Conservation (phyloP, 2,888 invertebrate species). For the Mycalesis mineus region DNA sequence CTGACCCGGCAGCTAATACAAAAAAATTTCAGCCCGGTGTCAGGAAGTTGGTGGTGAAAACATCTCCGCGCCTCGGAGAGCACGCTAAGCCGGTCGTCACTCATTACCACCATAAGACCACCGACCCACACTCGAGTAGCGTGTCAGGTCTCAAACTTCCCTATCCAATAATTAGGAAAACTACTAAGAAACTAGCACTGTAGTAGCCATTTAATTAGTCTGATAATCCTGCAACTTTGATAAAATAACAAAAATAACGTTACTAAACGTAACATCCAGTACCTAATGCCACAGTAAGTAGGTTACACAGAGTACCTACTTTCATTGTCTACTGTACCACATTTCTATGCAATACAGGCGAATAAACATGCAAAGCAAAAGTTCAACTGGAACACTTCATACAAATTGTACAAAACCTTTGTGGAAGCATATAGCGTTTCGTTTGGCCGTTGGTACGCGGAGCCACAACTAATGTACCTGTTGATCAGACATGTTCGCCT, state of each 20-base stretch:
- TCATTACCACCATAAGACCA: no score
- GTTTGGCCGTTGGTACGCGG: constrained; percentile 2
- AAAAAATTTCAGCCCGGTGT: no score
- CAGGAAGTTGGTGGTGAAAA: no score
- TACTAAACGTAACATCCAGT: no score
- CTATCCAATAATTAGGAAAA: no score
- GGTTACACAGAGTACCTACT: neutral
- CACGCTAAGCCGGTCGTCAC: no score
- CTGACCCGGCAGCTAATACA: no score
- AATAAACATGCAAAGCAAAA: constrained; percentile 2
- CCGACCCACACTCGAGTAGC: no score
- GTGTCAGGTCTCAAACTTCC: no score
- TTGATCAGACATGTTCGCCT: neutral
- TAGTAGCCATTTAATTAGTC: neutral
- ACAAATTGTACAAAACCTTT: constrained; percentile 7
- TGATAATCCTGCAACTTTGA: no score
- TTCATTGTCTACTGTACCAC: neutral
- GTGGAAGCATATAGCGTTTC: constrained; percentile 1
- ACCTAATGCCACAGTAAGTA: neutral
- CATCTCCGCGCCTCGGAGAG: no score
- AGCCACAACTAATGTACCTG: neutral
- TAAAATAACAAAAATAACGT: no score
- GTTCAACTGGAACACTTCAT: constrained; percentile 7
- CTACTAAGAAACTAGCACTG: neutral
- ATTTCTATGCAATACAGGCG: neutral